phyloP scores from a whole-genome alignment of 2,797 vertebrate species.

The Argya squamiceps region DNA sequence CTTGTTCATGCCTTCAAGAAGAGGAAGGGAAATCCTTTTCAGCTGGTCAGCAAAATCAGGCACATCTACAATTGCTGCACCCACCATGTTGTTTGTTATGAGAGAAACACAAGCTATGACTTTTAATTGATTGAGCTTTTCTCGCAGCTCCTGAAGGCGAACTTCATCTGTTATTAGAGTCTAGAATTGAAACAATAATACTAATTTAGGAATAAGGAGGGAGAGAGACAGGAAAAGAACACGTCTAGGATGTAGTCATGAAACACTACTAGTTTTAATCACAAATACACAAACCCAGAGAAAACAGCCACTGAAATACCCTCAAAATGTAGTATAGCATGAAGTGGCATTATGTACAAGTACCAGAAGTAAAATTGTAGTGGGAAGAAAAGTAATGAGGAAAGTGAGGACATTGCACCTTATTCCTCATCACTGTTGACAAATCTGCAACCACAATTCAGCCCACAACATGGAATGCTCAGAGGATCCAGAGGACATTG shows the following conservation, averaged over 20 bases:
- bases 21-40: conserved; percentile 85
- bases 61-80: conserved; percentile 81
- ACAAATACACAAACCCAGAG: not conserved
- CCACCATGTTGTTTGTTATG: conserved; percentile 86
- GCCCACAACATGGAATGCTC: rapidly evolving
- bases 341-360: not conserved
- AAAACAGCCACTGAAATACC: not conserved
- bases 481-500: not conserved
- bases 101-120: conserved; percentile 86
- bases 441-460: not conserved
- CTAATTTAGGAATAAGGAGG: not conserved
- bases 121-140: conserved; percentile 84
- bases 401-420: not conserved
- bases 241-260: not conserved
- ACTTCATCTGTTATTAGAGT: conserved; percentile 88
- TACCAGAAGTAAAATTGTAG: not conserved
- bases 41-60: conserved; percentile 82
- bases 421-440: not conserved
- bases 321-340: not conserved
- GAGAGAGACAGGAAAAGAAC: not conserved
- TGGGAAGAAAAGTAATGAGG: not conserved
- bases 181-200: conserved; percentile 72
- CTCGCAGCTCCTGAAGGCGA: conserved; percentile 86
- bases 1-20: conserved; percentile 89
- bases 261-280: not conserved